Evolutionary conservation across 2,113 vertebrate species (phyloP), one percentile per base, ranked within the genome.

Genomic region (Tricholaema leucomelas): DNA sequence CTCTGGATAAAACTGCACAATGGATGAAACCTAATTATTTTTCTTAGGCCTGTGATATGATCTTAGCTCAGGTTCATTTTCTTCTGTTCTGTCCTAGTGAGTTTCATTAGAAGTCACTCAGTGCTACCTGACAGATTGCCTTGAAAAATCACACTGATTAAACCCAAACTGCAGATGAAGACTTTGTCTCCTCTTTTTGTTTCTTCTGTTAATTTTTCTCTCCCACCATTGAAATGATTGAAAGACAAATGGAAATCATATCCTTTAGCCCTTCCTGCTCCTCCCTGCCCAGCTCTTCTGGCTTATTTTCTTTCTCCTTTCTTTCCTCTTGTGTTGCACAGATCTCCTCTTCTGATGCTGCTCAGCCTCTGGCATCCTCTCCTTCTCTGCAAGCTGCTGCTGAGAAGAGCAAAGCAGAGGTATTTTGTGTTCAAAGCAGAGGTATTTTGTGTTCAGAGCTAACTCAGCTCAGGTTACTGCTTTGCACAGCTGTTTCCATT

Each of bases 371-470:
- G 96, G 97, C 98, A 96, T 98, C 98, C 85, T 98, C 98, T 89
- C 98, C 98, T 85, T 97, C 98, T 97, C 97, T 98, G 79, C 98
- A 98, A 98, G 97, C 98, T 97, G 96, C 98, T 97, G 97, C 92
- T 95, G 99, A 99, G 96, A 98, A 98, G 98, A 98, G 92, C 98
- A 98, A 98, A 97, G 96, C 98, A 86, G 99, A 99, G 99, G 99
- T 99, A 98, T 96, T 85, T 77, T 84, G 61, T 1, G 93, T 87
- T 87, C 3, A 65, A 72, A 58, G 90, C 79, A 86, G 99, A 99
- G 99, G 99, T 99, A 98, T 96, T 85, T 77, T 84, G 61, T 1
- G 93, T 87, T 87, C 3, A 65, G 74, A 58, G 90, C 79, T 77
- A 75, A 86, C 84, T 93, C 71, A 88, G 92, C 54, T 48, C 75